Conservation (phyloP, 1,140 invertebrate species). For the Chlorops oryzae region DNA sequence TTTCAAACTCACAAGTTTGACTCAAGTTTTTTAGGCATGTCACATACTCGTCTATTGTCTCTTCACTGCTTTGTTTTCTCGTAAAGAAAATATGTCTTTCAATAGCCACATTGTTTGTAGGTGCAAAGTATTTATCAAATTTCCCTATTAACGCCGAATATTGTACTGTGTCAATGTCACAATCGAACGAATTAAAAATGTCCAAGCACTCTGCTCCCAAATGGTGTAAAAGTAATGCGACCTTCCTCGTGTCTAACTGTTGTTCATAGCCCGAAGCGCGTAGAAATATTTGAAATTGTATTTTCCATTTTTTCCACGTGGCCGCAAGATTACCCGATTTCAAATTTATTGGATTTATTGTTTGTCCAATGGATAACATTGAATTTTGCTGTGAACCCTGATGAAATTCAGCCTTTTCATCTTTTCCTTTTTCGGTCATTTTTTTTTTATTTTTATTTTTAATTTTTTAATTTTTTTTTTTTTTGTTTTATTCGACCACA, state of each 20-base stretch:
- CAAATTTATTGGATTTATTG: conserved; percentile 7
- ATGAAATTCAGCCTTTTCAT: too few species aligned
- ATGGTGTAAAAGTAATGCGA: conserved; percentile 23
- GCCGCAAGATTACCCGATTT: conserved; percentile 15
- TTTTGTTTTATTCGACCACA: too few species aligned
- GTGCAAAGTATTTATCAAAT: conserved; percentile 22
- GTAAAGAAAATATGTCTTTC: conserved; percentile 27
- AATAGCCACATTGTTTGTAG: conserved; percentile 24
- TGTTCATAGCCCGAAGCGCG: conserved; percentile 18
- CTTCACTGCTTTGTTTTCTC: conserved; percentile 19
- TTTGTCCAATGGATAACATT: too few species aligned
- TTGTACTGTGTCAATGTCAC: conserved; percentile 5
- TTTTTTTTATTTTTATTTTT: too few species aligned
- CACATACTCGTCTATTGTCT: conserved; percentile 22
- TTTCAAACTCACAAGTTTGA: conserved; percentile 21
- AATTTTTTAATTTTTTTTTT: too few species aligned
- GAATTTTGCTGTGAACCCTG: too few species aligned
- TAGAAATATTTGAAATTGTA: conserved; percentile 19
- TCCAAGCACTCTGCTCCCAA: conserved; percentile 21
- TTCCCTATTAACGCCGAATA: conserved; percentile 11
- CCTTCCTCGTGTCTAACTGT: conserved; percentile 18
- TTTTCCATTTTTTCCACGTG: conserved; percentile 20
- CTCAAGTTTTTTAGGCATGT: conserved; percentile 23
- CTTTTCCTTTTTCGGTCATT: too few species aligned
- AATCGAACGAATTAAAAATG: conserved; percentile 20